A percentile compares a stretch with the other conserved stretches of the same genome.
These are phyloP conservation scores for Mimas tiliae DNA, from an alignment of 2,888 invertebrate species.

Conservation along the genomic window DNA sequence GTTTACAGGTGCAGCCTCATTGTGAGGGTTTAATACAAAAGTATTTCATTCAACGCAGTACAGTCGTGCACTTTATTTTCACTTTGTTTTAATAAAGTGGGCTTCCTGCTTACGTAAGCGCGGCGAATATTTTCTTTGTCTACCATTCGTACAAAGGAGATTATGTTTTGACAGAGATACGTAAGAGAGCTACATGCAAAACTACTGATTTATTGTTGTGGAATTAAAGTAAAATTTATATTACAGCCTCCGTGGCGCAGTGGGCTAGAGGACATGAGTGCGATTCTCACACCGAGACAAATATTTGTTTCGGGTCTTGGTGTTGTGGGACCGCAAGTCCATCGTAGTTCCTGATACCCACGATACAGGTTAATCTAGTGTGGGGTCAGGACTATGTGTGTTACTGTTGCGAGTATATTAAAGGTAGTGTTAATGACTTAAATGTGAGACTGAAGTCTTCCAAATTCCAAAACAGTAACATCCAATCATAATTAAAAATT, in stretches of 20 bases:
- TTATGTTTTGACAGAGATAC: neutral
- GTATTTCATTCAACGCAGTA: conserved; percentile 25
- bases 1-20: conserved; percentile 45
- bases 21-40: conserved; percentile 48
- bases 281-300: no score
- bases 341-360: no score
- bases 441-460: no score
- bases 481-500: neutral
- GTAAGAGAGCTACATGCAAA: neutral
- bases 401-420: no score
- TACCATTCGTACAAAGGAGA: neutral
- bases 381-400: no score
- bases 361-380: no score
- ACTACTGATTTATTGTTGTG: neutral
- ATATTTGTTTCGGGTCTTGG: no score
- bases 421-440: no score
- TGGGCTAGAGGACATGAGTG: no score
- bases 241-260: no score
- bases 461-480: neutral
- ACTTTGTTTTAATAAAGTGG: conserved; percentile 23
- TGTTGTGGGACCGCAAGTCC: no score
- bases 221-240: no score
- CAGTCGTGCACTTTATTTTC: conserved; percentile 15
- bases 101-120: neutral
- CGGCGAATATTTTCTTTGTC: conserved; percentile 15